A percentile compares a stretch with the other conserved stretches of the same genome.
phyloP scores from a whole-genome alignment of 2,113 vertebrate species.

The Menura novaehollandiae region DNA sequence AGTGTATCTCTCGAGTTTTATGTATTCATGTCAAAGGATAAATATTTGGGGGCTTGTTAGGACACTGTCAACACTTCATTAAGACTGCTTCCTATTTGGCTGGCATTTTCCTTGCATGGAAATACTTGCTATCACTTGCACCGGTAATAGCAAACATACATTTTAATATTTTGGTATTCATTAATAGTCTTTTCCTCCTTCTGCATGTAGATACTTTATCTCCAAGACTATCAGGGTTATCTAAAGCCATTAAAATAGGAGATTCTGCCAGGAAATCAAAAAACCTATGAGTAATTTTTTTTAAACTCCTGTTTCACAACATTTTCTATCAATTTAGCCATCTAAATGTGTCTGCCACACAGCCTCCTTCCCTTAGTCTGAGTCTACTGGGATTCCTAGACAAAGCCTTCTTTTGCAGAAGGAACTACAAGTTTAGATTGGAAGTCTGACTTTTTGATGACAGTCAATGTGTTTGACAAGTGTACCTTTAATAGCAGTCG shows the following conservation, averaged over 20 bases:
- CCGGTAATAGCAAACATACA: neutral
- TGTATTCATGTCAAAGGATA: neutral
- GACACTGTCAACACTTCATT: slow-evolving; percentile 4
- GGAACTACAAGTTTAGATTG: neutral
- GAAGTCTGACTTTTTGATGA: neutral
- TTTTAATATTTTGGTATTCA: neutral
- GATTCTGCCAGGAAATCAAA: neutral
- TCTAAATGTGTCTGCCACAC: neutral
- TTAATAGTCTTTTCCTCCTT: neutral
- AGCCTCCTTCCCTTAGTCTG: neutral
- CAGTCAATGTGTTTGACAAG: neutral
- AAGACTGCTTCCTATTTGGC: neutral
- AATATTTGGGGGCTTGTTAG: neutral
- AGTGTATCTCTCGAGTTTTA: neutral
- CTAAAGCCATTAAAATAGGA: neutral
- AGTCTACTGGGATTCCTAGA: neutral
- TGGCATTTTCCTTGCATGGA: neutral
- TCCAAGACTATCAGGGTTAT: neutral
- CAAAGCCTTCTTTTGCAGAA: neutral
- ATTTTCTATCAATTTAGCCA: neutral
- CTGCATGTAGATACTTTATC: neutral
- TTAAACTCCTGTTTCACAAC: neutral
- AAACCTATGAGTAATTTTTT: neutral
- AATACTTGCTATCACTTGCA: neutral
- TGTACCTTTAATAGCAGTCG: neutral